A percentile compares a stretch with the other conserved stretches of the same genome.
Evolutionary conservation across 2,113 vertebrate species (phyloP).

Genomic region (Camarhynchus parvulus): DNA sequence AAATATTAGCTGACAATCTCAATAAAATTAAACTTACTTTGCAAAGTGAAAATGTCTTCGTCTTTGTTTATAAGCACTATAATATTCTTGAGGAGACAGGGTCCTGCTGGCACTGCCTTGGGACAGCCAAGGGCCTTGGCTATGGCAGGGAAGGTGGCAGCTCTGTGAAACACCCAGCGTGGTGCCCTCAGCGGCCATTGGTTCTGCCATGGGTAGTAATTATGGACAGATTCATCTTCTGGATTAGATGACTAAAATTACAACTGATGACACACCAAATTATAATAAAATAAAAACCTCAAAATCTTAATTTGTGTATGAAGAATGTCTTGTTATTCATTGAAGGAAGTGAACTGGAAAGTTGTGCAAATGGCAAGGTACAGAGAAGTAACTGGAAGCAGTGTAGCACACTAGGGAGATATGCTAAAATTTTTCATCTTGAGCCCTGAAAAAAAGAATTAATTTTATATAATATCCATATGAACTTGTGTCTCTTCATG

Average conservation of each 20-base stretch:
- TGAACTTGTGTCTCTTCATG: neutral
- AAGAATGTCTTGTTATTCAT: neutral
- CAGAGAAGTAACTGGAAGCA: neutral
- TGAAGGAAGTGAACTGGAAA: neutral
- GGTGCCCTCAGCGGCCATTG: fast-evolving
- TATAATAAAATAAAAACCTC: neutral
- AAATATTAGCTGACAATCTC: neutral
- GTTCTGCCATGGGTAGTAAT: neutral
- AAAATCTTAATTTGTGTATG: neutral
- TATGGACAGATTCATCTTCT: neutral
- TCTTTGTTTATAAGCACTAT: neutral
- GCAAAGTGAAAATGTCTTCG: neutral
- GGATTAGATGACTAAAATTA: neutral
- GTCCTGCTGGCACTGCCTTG: neutral
- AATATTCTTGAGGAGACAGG: neutral
- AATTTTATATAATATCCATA: neutral
- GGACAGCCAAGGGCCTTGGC: neutral
- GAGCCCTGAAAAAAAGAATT: neutral
- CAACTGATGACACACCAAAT: neutral
- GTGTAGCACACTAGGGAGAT: neutral
- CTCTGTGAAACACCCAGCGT: neutral
- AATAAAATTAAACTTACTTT: neutral
- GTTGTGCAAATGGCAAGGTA: neutral
- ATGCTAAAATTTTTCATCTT: neutral
- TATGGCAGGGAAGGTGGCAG: neutral